A percentile compares a stretch with the other conserved stretches of the same genome.
Conservation (phyloP, 2,113 vertebrate genomes). For the Arenaria interpres region DNA sequence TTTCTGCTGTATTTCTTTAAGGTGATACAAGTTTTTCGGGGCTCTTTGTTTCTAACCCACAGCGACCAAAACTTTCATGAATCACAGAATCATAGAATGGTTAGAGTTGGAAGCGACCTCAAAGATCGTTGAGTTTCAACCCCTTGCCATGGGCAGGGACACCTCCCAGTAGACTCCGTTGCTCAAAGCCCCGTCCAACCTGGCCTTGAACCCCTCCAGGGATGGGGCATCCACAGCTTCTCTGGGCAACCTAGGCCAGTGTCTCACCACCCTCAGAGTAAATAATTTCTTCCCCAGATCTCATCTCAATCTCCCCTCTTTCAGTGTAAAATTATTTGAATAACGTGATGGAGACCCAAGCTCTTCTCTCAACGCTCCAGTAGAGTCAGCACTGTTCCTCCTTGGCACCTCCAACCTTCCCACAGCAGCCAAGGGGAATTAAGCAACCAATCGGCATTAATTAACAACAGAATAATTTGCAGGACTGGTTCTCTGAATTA, state of each 20-base stretch:
- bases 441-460: not conserved
- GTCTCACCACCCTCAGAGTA: no score
- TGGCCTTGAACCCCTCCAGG: no score
- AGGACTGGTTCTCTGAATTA: not conserved
- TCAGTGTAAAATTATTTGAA: not conserved
- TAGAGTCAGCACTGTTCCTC: not conserved
- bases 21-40: not conserved
- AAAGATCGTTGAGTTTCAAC: no score
- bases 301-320: no score
- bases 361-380: not conserved
- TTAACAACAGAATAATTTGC: not conserved
- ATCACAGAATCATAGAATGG: no score
- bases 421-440: not conserved
- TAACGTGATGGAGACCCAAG: not conserved
- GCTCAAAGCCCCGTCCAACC: no score
- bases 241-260: no score
- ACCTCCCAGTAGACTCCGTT: no score
- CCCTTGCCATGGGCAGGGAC: no score
- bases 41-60: not conserved
- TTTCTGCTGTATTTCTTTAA: not conserved
- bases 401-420: not conserved
- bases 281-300: no score
- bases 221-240: no score
- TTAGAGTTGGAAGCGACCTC: no score
- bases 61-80: not conserved